Conservation (phyloP, 2,113 vertebrate species). For the Syrmaticus mikado region DNA sequence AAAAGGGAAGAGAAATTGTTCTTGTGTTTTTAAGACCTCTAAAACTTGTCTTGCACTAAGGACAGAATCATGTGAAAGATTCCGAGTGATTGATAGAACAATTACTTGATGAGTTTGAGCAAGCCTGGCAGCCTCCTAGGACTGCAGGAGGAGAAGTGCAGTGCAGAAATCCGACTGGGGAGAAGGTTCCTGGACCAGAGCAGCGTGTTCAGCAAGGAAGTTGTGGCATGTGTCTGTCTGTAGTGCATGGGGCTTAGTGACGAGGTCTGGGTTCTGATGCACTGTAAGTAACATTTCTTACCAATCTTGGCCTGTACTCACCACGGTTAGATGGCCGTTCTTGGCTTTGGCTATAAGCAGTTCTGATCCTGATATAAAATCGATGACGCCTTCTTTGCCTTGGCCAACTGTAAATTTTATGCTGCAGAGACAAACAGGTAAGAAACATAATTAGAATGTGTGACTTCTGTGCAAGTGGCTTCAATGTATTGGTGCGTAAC, state of each 20-base stretch:
- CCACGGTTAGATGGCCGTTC: constrained; percentile 96
- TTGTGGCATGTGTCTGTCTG: rapidly evolving
- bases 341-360: constrained; percentile 93
- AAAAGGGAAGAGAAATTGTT: not conserved
- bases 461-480: not conserved
- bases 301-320: constrained; percentile 72
- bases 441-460: rapidly evolving
- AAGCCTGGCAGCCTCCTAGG: not conserved
- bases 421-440: constrained; percentile 68
- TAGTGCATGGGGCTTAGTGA: rapidly evolving
- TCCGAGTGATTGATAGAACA: not conserved
- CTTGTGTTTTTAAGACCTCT: not conserved
- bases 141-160: not conserved
- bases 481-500: not conserved
- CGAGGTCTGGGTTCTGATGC: not conserved
- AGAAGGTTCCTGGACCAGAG: not conserved
- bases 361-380: constrained; percentile 94
- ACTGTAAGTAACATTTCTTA: rapidly evolving
- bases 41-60: not conserved
- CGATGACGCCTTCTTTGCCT: constrained; percentile 93
- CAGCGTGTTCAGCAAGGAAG: rapidly evolving
- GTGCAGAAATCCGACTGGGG: not conserved
- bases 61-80: not conserved
- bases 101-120: no score
- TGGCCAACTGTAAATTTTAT: constrained; percentile 89